These are phyloP conservation scores for Sebastes hubbsi DNA, from an alignment of 2,797 vertebrate genomes.

Conservation along the genomic window DNA sequence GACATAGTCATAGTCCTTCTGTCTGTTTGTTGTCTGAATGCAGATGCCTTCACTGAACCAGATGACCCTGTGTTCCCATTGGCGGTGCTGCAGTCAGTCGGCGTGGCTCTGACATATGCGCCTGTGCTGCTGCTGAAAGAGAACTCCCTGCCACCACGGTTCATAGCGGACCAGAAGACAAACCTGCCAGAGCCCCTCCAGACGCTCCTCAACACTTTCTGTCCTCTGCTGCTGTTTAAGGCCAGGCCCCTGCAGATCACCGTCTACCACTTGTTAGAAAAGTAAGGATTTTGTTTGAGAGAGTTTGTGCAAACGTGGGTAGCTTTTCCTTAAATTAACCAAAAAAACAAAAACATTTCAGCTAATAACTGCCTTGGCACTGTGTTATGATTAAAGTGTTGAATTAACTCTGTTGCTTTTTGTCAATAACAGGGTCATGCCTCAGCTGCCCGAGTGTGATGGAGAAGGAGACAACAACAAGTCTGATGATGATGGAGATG, in stretches of 20 bases:
- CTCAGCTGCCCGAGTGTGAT: constrained; percentile 92
- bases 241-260: constrained; percentile 92
- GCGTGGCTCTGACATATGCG: constrained; percentile 86
- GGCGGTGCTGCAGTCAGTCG: constrained; percentile 86
- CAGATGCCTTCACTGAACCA: constrained; percentile 84
- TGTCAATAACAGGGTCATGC: constrained; percentile 87
- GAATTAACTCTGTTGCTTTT: neutral
- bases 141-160: constrained; percentile 87
- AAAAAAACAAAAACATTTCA: neutral
- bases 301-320: neutral
- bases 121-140: constrained; percentile 88
- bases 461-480: constrained; percentile 87
- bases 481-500: constrained; percentile 91
- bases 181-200: constrained; percentile 91
- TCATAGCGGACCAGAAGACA: constrained; percentile 91
- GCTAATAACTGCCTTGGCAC: neutral
- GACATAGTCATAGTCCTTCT: neutral
- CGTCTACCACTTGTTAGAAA: constrained; percentile 89
- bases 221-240: constrained; percentile 90
- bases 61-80: constrained; percentile 87
- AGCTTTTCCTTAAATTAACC: neutral
- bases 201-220: constrained; percentile 91
- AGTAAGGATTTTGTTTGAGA: constrained; percentile 78
- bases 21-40: constrained; percentile 44
- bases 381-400: neutral